Evolutionary conservation across 2,797 vertebrate species (phyloP), one percentile per base, ranked within the genome.

Genomic region (Vultur gryphus): DNA sequence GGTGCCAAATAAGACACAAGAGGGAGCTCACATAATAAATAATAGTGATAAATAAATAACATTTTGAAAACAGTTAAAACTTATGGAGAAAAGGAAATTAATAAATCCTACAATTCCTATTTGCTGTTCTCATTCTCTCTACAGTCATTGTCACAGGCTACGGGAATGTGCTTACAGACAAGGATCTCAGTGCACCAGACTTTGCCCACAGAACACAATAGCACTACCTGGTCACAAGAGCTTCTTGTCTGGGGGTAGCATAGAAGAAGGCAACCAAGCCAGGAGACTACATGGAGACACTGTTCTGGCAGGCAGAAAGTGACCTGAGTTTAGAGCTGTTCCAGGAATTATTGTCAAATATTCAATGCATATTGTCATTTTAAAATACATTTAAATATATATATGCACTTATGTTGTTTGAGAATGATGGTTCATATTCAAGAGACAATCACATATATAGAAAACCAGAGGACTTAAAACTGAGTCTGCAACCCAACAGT

Each of bases 1-100:
- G 87, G 94, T 97, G 90, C 89, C 94, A 89, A 93, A 55, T 51
- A 94, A 96, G 90, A 97, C 95, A 97, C 94, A 96, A 97, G 97
- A 96, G 97, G 97, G 94, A 97, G 96, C 96, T 97, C 95, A 95
- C 54, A 95, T 96, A 87, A 96, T 97, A 96, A 97, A 95, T 94
- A 95, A 96, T 35, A 83, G 46, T 21, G 62, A 62, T 93, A 96
- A 96, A 96, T 77, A 93, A 89, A 93, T 54, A 76, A 78, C 25
- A 51, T 44, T 87, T 64, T 86, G 69, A 91, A 92, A 92, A 48
- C 46, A 78, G 43, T 67, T 59, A 89, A 89, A 75, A 44, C 6
- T 49, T 44, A 6, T 10, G 54, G 49, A 90, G 64, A 55, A 57
- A 87, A 94, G 20, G 23, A 69, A 87, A 94, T 65, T 14, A 87